Percentiles rank a stretch among this genome's conserved stretches.
These are phyloP conservation scores for Coregonus ussuriensis DNA, from an alignment of 2,797 vertebrate genomes.

Conservation along the genomic window DNA sequence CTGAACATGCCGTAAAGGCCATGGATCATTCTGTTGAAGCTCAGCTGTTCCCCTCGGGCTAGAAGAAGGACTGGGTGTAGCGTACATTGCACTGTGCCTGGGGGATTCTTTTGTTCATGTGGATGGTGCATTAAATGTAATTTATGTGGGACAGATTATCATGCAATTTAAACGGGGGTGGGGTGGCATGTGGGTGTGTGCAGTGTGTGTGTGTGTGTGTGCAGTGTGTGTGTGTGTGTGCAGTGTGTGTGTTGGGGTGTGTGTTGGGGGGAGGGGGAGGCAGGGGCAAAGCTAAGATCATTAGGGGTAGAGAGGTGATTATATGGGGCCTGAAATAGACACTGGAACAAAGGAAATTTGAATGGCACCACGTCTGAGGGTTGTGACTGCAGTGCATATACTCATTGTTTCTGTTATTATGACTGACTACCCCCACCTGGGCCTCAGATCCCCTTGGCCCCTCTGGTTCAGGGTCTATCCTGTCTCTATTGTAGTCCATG, in stretches of 20 bases:
- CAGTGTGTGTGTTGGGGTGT: not conserved
- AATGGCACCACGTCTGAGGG: slow-evolving; percentile 51
- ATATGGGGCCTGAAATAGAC: slow-evolving; percentile 71
- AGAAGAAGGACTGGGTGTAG: too few species aligned
- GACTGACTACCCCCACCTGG: slow-evolving; percentile 29
- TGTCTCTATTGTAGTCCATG: too few species aligned
- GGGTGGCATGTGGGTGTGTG: slow-evolving; percentile 10
- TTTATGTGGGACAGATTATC: slow-evolving; percentile 61
- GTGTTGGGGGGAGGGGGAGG: slow-evolving; percentile 34
- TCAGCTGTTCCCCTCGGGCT: not conserved
- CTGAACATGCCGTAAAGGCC: not conserved
- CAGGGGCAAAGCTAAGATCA: slow-evolving; percentile 64
- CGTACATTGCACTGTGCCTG: not conserved
- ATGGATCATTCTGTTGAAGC: not conserved
- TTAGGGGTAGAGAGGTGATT: slow-evolving; percentile 66
- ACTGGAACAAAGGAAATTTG: slow-evolving; percentile 57
- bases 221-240: too few species aligned
- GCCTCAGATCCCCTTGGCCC: slow-evolving; percentile 47
- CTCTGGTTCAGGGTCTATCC: slow-evolving; percentile 7
- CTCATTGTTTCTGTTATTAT: slow-evolving; percentile 64
- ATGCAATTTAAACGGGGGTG: slow-evolving; percentile 45
- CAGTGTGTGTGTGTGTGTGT: too few species aligned
- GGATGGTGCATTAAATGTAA: slow-evolving; percentile 64
- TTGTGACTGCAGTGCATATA: slow-evolving; percentile 36
- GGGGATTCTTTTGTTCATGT: slow-evolving; percentile 43